Conservation (phyloP, 2,113 vertebrate species). For the Haemorhous mexicanus region DNA sequence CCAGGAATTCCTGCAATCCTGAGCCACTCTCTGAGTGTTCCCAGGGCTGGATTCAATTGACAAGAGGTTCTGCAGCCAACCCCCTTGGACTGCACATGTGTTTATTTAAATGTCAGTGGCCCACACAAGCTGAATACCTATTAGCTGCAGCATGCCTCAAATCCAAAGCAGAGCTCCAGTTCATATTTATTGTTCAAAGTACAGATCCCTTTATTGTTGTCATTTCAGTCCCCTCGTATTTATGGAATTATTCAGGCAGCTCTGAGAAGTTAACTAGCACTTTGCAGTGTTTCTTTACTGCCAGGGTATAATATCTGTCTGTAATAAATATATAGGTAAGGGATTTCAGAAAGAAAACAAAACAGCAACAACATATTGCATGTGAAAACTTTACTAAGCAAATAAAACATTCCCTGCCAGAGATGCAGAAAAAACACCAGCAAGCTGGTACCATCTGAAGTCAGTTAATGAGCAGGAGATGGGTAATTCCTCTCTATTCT, state of each 20-base stretch:
- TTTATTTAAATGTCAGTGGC: conserved; percentile 66
- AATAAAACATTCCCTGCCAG: conserved; percentile 3
- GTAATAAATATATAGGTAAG: conserved; percentile 53
- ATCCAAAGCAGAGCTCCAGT: conserved; percentile 42
- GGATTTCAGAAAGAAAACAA: conserved; percentile 41
- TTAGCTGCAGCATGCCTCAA: conserved; percentile 35
- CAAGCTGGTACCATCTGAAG: conserved; percentile 15
- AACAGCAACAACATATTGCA: conserved; percentile 35
- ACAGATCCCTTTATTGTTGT: conserved; percentile 40
- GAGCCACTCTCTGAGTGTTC: background rate
- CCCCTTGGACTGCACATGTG: conserved; percentile 53
- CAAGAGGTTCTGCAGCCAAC: conserved; percentile 41
- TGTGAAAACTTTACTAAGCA: conserved; percentile 45
- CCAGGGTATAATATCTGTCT: conserved; percentile 26
- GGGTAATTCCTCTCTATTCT: background rate
- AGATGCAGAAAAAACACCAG: background rate
- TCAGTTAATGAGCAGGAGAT: background rate
- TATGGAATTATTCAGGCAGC: conserved; percentile 45
- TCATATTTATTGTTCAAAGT: conserved; percentile 40
- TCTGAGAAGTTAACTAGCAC: conserved; percentile 56
- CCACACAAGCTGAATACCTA: conserved; percentile 65
- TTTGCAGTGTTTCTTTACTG: conserved; percentile 35
- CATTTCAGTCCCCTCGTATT: conserved; percentile 38
- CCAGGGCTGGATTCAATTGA: conserved; percentile 60
- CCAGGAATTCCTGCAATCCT: conserved; percentile 31